These are phyloP conservation scores for Drosophila orosa DNA, from an alignment of 1,140 invertebrate species.

Conservation along the genomic window DNA sequence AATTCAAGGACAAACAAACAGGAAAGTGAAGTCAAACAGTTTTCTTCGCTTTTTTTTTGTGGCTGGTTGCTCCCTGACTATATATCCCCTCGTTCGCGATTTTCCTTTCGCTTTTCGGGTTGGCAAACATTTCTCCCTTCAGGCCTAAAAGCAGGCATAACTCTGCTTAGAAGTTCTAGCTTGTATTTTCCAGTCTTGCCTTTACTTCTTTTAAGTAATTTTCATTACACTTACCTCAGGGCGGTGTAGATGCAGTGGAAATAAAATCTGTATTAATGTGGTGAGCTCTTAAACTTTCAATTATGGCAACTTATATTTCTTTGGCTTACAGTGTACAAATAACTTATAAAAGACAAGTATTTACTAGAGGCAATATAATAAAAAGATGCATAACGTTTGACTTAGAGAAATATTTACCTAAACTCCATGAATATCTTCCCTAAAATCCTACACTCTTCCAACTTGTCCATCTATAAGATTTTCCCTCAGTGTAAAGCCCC, in stretches of 20 bases:
- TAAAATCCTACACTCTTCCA: neutral
- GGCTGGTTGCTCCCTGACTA: neutral
- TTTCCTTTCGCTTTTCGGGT: conserved; percentile 31
- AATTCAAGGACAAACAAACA: conserved; percentile 79
- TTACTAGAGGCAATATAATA: neutral
- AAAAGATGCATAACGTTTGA: too few relatives aligned
- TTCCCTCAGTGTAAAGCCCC: neutral
- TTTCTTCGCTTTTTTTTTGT: conserved; percentile 18
- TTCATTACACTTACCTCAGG: conserved; percentile 62
- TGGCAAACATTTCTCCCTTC: conserved; percentile 46
- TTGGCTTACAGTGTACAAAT: neutral
- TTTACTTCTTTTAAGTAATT: conserved; percentile 54
- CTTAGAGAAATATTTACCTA: neutral
- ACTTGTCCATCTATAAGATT: neutral
- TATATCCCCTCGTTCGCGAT: conserved; percentile 5
- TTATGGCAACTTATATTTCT: neutral
- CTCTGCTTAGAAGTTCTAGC: conserved; percentile 71
- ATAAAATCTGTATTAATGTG: neutral
- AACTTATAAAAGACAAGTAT: neutral
- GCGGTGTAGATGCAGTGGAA: neutral
- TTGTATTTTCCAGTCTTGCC: conserved; percentile 19
- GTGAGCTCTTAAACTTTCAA: rapidly evolving
- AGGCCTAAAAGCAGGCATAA: conserved; percentile 28
- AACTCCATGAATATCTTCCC: too few relatives aligned
- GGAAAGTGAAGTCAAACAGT: conserved; percentile 72